A percentile compares a stretch with the other conserved stretches of the same genome.
phyloP scores from a whole-genome alignment of 2,113 vertebrate genomes.

The Phylloscopus whistleri region DNA sequence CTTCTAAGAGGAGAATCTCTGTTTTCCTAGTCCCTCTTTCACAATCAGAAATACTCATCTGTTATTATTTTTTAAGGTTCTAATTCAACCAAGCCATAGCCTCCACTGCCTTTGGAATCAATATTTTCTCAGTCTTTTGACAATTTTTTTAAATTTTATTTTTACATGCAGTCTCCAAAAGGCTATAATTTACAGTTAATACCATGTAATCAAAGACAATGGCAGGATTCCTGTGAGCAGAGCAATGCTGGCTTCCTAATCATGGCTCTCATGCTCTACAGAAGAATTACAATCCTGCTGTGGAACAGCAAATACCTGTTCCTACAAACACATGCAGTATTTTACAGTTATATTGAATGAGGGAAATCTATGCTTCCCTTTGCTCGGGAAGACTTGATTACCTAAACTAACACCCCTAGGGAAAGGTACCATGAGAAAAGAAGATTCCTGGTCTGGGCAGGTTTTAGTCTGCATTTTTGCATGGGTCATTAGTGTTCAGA shows the following conservation, averaged over 20 bases:
- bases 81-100: conserved; percentile 71
- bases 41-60: conserved; percentile 3
- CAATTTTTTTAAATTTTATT: conserved; percentile 73
- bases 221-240: conserved; percentile 63
- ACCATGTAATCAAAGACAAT: conserved; percentile 79
- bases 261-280: conserved; percentile 42
- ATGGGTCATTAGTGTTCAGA: neutral
- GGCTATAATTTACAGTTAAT: conserved; percentile 79
- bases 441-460: neutral
- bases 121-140: conserved; percentile 80
- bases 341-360: neutral
- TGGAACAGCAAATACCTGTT: conserved; percentile 17
- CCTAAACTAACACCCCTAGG: neutral
- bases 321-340: neutral
- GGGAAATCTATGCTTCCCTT: neutral
- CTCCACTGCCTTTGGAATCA: conserved; percentile 60
- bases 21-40: neutral
- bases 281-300: conserved; percentile 30
- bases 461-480: neutral
- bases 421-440: neutral
- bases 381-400: neutral
- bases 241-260: conserved; percentile 69
- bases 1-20: neutral
- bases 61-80: conserved; percentile 63
- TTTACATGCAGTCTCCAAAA: conserved; percentile 76